Evolutionary conservation across 2,888 invertebrate genomes (phyloP).

Genomic region (Andrena bicolor): DNA sequence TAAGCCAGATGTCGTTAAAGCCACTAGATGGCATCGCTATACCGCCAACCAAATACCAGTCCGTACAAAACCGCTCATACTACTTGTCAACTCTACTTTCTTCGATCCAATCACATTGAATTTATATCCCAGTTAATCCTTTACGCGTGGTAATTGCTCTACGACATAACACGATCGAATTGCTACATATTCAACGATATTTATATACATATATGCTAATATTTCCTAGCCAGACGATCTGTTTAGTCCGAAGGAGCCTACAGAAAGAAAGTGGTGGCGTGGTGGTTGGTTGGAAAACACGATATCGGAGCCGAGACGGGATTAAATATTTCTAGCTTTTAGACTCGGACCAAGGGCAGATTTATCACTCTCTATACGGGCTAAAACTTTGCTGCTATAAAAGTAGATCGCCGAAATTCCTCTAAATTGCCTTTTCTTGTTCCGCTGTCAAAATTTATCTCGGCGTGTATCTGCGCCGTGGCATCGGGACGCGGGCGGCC

Average conservation of each 20-base stretch:
- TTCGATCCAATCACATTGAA: background rate
- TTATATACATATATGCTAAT: background rate
- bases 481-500: slow-evolving; percentile 17
- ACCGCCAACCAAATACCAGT: slow-evolving; percentile 51
- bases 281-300: slow-evolving; percentile 21
- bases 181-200: background rate
- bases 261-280: background rate
- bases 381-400: slow-evolving; percentile 58
- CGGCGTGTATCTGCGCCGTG: slow-evolving; percentile 55
- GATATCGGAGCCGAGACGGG: slow-evolving; percentile 31
- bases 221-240: background rate
- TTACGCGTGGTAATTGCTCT: background rate
- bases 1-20: slow-evolving; percentile 80
- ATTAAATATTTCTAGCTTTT: slow-evolving; percentile 59
- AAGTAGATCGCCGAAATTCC: slow-evolving; percentile 61
- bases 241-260: background rate
- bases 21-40: slow-evolving; percentile 84
- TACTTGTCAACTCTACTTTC: slow-evolving; percentile 28
- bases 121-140: slow-evolving; percentile 6
- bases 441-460: slow-evolving; percentile 71
- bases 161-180: background rate
- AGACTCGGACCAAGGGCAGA: slow-evolving; percentile 26
- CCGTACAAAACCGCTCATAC: slow-evolving; percentile 33
- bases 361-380: slow-evolving; percentile 54
- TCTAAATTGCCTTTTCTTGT: slow-evolving; percentile 73